Evolutionary conservation across 2,797 vertebrate species (phyloP).

Genomic region (Sphenodon punctatus): DNA sequence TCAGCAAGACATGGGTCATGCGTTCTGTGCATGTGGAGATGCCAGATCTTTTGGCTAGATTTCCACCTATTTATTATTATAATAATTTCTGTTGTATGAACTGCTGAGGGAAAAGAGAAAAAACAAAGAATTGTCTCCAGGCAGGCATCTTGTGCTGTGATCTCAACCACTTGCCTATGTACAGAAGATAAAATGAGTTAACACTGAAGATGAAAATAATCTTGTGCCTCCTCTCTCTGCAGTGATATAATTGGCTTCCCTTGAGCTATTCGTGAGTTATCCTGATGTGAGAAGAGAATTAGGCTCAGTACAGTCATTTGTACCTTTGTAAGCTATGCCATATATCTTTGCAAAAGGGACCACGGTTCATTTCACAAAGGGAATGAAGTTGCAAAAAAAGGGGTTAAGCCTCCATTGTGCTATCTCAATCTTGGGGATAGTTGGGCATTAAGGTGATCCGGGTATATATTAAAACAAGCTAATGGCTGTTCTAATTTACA

Average conservation of each 20-base stretch:
- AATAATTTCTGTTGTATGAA: slow-evolving; percentile 39
- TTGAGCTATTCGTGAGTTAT: background rate
- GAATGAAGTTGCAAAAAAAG: background rate
- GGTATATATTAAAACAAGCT: background rate
- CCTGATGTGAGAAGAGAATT: background rate
- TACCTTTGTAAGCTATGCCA: no score
- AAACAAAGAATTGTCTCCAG: slow-evolving; percentile 34
- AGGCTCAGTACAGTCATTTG: background rate
- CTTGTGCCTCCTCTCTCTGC: background rate
- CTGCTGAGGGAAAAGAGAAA: slow-evolving; percentile 15
- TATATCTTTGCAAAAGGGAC: background rate
- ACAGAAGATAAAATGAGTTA: slow-evolving; percentile 27
- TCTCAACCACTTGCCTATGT: slow-evolving; percentile 33
- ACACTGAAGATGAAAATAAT: slow-evolving; percentile 13
- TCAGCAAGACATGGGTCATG: background rate
- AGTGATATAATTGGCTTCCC: slow-evolving; percentile 12
- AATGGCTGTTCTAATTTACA: fast-evolving
- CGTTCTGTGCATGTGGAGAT: background rate
- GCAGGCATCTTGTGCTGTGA: slow-evolving; percentile 13
- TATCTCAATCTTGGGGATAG: background rate
- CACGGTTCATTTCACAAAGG: background rate
- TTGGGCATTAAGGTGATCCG: background rate
- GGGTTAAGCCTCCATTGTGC: background rate
- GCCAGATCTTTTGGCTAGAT: slow-evolving; percentile 16
- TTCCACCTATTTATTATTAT: slow-evolving; percentile 35